Evolutionary conservation across 2,888 invertebrate genomes (phyloP).

Genomic region (Caenorhabditis doughertyi): DNA sequence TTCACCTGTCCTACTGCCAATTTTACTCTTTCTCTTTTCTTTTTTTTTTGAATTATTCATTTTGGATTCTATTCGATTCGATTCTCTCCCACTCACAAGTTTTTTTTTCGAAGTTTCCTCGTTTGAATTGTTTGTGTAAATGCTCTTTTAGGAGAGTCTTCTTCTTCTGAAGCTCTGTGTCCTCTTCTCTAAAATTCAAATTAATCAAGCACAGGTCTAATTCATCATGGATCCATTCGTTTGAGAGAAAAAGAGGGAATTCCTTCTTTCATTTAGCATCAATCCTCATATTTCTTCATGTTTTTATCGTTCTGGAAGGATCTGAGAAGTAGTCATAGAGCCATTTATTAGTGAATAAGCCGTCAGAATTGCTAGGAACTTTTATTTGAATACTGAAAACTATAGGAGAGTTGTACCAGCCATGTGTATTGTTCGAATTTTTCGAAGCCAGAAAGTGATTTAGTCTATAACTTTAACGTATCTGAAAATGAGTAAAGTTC

Average conservation of each 20-base stretch:
- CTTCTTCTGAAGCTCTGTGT: background rate
- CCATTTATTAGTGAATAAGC: too few relatives aligned
- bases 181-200: slow-evolving; percentile 34
- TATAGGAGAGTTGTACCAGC: too few relatives aligned
- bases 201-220: slow-evolving; percentile 39
- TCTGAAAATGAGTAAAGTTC: too few relatives aligned
- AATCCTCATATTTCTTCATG: background rate
- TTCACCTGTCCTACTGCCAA: slow-evolving; percentile 41
- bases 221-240: slow-evolving; percentile 21
- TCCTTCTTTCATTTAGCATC: background rate
- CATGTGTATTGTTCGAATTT: too few relatives aligned
- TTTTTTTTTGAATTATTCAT: slow-evolving; percentile 45
- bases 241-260: background rate
- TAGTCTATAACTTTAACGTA: too few relatives aligned
- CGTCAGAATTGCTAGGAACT: too few relatives aligned
- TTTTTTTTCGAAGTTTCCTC: background rate
- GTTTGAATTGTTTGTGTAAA: slow-evolving; percentile 6
- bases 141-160: background rate
- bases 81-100: too few relatives aligned
- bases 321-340: too few relatives aligned
- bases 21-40: slow-evolving; percentile 1
- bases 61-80: slow-evolving; percentile 22
- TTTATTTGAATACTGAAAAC: too few relatives aligned
- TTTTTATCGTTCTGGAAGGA: background rate
- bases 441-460: too few relatives aligned